Base-by-base conservation (phyloP, 2,797 vertebrate species). In the Tapera naevia region DNA sequence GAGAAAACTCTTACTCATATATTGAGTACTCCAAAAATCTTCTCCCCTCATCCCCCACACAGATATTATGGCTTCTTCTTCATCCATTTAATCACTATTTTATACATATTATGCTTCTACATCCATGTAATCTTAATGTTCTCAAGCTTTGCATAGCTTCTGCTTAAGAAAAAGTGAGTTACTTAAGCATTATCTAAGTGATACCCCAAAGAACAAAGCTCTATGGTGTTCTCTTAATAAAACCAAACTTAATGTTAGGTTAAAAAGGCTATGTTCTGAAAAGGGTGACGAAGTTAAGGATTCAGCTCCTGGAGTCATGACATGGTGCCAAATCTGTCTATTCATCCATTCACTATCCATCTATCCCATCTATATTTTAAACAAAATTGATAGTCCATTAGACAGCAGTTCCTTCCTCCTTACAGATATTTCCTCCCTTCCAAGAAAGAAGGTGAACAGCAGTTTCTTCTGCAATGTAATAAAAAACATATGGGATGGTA, bases 301-400 rank as follows among this genome's bases (percentile, higher is more conserved):
- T 65, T 80, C 46, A 46, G 35, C 10, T 66, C 18, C 61, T 81
- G 46, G 22, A 89, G 33, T 84, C 65, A 86, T 10, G 50, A 86
- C 37, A 48, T 51, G 5, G 3, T 92, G 41, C n/a, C 32, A 58
- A 46, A 48, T 35, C 24, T 87, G 41, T 67, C 45, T 87, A 5
- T 92, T 78, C 89, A 83, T 83, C 43, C 61, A 69, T 91, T 88
- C 32, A 51, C 19, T 67, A 27, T 71, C 65, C 65, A 80, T 60
- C 74, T 76, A 46, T 43, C n/a, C 37, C 25, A 62, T 71, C 57
- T 80, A 64, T 78, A 32, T 72, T 80, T 87, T 46, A 86, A 10
- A 78, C n/a, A 80, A 78, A 82, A 86, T 53, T 89, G 64, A 67
- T 71, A 83, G 69, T 32, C n/a, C 75, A 61, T 93, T 91, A 93